phyloP scores from a whole-genome alignment of 2,797 vertebrate species.

The Lerista edwardsae region DNA sequence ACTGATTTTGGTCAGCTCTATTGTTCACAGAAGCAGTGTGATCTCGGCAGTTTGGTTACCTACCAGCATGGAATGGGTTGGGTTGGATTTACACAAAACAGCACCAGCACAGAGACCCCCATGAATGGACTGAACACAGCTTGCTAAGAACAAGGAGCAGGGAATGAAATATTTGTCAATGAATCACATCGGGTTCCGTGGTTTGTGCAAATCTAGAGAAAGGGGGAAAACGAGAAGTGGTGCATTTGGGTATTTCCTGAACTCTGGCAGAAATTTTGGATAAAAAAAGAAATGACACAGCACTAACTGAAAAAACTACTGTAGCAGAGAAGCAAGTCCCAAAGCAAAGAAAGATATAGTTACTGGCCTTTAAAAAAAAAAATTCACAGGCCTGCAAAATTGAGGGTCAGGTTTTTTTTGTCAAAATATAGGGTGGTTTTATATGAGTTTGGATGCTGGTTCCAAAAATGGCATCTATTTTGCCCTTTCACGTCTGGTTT shows the following conservation, averaged over 20 bases:
- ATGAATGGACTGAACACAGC: constrained; percentile 49
- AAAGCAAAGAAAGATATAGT: too few relatives aligned
- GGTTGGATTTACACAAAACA: constrained; percentile 81
- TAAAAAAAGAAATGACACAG: constrained; percentile 87
- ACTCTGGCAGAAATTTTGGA: constrained; percentile 73
- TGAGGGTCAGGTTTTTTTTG: too few relatives aligned
- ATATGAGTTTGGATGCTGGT: too few relatives aligned
- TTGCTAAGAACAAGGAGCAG: constrained; percentile 59
- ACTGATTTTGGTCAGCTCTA: constrained; percentile 45
- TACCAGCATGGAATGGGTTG: constrained; percentile 83
- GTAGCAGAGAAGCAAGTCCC: constrained; percentile 30
- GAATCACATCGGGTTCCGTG: constrained; percentile 58
- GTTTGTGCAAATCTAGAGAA: constrained; percentile 32
- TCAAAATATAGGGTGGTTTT: too few relatives aligned
- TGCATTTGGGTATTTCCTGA: constrained; percentile 76
- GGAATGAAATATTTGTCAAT: constrained; percentile 57
- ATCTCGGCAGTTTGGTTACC: constrained; percentile 69
- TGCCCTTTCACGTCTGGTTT: too few relatives aligned
- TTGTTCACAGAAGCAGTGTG: constrained; percentile 42
- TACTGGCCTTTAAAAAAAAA: too few relatives aligned
- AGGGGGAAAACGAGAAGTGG: constrained; percentile 71
- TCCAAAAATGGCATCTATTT: too few relatives aligned
- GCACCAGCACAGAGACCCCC: constrained; percentile 76
- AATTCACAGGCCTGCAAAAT: neutral
- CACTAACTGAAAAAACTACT: constrained; percentile 73